Evolutionary conservation across 2,113 vertebrate species (phyloP).

Genomic region (Naja naja): DNA sequence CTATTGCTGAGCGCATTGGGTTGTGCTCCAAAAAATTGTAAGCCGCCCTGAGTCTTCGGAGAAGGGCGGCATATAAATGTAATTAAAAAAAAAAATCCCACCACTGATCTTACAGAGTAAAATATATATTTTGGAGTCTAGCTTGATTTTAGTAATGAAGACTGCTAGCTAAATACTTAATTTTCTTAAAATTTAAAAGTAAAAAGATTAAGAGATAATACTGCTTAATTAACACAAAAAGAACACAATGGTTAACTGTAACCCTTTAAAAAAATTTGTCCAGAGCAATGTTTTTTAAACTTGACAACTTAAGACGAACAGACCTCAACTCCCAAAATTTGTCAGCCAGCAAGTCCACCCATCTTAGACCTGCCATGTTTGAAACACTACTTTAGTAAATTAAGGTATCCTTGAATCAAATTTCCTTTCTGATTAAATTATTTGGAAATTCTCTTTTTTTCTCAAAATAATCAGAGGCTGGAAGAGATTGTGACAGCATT

Average conservation of each 20-base stretch:
- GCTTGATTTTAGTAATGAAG: not conserved
- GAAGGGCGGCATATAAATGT: too few species aligned
- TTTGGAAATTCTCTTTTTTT: not conserved
- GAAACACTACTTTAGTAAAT: not conserved
- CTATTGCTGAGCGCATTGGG: too few species aligned
- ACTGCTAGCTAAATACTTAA: not conserved
- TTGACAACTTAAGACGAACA: not conserved
- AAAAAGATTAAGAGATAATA: not conserved
- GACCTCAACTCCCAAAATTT: not conserved
- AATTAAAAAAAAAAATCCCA: too few species aligned
- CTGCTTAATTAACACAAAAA: not conserved
- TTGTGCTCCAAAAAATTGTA: too few species aligned
- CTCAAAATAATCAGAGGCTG: not conserved
- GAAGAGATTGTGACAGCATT: not conserved
- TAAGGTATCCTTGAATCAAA: not conserved
- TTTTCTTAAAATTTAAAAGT: not conserved
- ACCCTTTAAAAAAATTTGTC: not conserved
- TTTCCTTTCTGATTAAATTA: not conserved
- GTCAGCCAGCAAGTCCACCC: not conserved
- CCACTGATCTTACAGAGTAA: not conserved
- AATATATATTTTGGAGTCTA: not conserved
- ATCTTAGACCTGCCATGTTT: not conserved
- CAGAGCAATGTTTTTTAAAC: not conserved
- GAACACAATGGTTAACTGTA: not conserved
- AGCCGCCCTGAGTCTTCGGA: too few species aligned